Evolutionary conservation across 2,113 vertebrate genomes (phyloP), one percentile per base, ranked within the genome.

Genomic region (Bufo gargarizans): DNA sequence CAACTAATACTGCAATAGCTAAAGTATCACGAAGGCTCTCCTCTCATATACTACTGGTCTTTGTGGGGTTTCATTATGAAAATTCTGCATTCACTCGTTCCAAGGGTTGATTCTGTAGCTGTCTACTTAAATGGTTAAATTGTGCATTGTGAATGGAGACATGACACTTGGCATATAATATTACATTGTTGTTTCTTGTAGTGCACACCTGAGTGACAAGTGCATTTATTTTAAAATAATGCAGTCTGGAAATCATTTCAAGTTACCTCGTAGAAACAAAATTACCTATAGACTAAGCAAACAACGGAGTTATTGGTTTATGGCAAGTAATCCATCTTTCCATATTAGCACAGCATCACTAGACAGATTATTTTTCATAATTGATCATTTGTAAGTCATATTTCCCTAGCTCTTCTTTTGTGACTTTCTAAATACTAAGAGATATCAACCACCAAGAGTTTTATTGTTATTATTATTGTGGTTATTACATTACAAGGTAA

Each of bases 281-380:
- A 92, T 93, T 92, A 95, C 90, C 92, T 93, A 93, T 88, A 91
- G 89, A 88, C 92, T 95, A 92, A 84, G 1, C 89, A 94, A 96
- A 93, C 91, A 93, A 91, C 93, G 93, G 89, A 91, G 91, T 93
- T 93, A 92, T 93, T 94, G 90, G 91, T 91, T 94, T 95, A 91
- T 94, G 93, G 94, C 92, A 94, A 93, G 91, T 90, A 90, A 95
- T 95, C 90, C 91, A 94, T 96, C 94, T 95, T 95, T 93, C 93
- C 93, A 83, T 88, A 90, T 94, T 94, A 93, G 53, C 86, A 59
- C 50, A 92, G 92, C 87, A 86, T 94, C 94, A 85, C 91, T 91
- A 89, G 89, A 84, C 89, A 92, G 90, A 93, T 93, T 94, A 92
- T 92, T 95, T 94, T 94, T 96, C 87, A 89, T 94, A 95, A 95